phyloP scores from a whole-genome alignment of 2,113 vertebrate species.

The Electrona antarctica region DNA sequence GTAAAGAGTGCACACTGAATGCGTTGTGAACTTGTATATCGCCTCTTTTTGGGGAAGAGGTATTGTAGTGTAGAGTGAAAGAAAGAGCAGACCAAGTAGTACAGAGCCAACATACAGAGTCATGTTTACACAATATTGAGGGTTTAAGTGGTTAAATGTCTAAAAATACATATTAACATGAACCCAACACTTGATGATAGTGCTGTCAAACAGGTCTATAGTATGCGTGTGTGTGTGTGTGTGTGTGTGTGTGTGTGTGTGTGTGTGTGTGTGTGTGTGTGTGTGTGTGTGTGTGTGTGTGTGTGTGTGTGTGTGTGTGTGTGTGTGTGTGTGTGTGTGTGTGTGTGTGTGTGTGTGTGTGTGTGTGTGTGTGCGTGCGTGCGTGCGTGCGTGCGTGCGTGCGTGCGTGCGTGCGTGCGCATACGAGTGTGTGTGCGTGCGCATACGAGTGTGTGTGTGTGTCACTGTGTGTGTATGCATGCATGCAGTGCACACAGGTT shows the following conservation, averaged over 20 bases:
- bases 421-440: background rate
- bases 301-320: conserved; percentile 1
- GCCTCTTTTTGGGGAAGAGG: no score
- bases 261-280: background rate
- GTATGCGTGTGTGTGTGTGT: background rate
- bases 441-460: conserved; percentile 10
- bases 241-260: conserved; percentile 8
- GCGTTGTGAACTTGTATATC: no score
- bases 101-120: no score
- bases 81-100: no score
- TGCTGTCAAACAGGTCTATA: no score
- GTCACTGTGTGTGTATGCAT: background rate
- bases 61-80: no score
- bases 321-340: conserved; percentile 5
- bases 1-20: no score
- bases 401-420: conserved; percentile 19
- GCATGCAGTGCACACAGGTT: background rate
- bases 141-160: no score
- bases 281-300: background rate
- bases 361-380: conserved; percentile 5
- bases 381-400: conserved; percentile 8
- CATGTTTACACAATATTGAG: no score
- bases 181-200: no score
- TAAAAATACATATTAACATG: no score
- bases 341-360: background rate